phyloP scores from a whole-genome alignment of 2,797 vertebrate species.

The Lophotriccus pileatus region DNA sequence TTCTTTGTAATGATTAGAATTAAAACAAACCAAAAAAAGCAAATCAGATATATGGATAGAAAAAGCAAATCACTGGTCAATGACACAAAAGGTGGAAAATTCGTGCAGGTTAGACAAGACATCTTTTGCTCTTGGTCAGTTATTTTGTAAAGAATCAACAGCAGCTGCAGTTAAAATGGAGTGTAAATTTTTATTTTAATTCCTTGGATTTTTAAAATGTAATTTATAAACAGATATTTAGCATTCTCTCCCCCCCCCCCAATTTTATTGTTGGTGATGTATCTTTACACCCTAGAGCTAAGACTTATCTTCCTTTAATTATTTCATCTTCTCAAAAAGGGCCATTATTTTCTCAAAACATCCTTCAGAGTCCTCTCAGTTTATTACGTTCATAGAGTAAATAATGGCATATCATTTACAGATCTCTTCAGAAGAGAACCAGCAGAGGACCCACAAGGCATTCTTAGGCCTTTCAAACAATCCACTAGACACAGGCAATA shows the following conservation, averaged over 20 bases:
- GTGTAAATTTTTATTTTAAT: background rate
- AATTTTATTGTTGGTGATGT: background rate
- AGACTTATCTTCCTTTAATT: slow-evolving; percentile 1
- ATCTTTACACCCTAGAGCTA: background rate
- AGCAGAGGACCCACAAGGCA: background rate
- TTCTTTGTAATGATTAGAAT: background rate
- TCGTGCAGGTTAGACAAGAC: background rate
- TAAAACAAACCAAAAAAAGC: background rate
- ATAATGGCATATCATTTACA: background rate
- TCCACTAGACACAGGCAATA: background rate
- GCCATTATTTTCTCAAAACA: background rate
- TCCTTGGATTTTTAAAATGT: background rate
- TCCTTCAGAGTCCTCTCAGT: background rate
- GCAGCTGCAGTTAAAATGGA: background rate
- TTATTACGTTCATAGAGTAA: background rate
- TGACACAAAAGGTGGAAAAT: background rate
- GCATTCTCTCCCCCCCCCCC: fast-evolving
- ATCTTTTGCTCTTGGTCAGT: background rate
- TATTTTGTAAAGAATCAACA: background rate
- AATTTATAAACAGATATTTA: background rate
- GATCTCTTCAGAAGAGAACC: background rate
- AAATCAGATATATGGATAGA: background rate
- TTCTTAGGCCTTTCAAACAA: background rate
- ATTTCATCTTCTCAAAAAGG: background rate
- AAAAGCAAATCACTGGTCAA: background rate